Conservation (phyloP, 2,113 vertebrate species). For the Melanerpes formicivorus region DNA sequence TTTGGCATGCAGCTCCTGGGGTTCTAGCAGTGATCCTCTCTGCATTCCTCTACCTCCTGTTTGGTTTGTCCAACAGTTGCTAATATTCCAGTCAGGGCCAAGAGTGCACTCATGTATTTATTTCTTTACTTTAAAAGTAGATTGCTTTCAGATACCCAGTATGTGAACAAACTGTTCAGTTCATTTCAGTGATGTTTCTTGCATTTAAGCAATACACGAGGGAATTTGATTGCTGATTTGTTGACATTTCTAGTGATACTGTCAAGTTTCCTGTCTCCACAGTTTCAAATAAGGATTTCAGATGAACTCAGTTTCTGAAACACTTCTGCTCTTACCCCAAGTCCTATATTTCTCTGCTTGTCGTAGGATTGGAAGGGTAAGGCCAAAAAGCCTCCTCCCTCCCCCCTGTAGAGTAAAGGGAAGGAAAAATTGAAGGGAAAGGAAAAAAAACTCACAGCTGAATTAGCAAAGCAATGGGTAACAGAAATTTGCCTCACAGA, state of each 20-base stretch:
- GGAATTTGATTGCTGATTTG: background rate
- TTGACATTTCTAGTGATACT: background rate
- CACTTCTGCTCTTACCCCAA: background rate
- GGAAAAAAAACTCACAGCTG: no score
- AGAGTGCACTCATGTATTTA: background rate
- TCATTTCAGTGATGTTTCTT: background rate
- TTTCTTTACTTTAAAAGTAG: background rate
- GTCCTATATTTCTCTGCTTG: background rate
- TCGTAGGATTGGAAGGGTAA: no score
- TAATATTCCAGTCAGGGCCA: background rate
- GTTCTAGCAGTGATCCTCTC: background rate
- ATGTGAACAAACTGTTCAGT: background rate
- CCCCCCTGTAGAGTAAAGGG: no score
- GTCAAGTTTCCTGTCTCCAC: background rate
- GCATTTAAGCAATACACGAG: background rate
- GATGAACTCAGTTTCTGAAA: background rate
- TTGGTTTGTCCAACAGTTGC: background rate
- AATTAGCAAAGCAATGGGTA: no score
- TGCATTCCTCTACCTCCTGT: rapidly evolving
- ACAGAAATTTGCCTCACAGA: background rate
- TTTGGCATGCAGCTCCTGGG: background rate
- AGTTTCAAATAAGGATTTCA: background rate
- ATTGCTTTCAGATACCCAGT: background rate
- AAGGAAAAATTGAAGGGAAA: no score
- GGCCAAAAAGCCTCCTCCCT: no score